Conservation (phyloP, 2,113 vertebrate genomes). For the Tragelaphus buxtoni region DNA sequence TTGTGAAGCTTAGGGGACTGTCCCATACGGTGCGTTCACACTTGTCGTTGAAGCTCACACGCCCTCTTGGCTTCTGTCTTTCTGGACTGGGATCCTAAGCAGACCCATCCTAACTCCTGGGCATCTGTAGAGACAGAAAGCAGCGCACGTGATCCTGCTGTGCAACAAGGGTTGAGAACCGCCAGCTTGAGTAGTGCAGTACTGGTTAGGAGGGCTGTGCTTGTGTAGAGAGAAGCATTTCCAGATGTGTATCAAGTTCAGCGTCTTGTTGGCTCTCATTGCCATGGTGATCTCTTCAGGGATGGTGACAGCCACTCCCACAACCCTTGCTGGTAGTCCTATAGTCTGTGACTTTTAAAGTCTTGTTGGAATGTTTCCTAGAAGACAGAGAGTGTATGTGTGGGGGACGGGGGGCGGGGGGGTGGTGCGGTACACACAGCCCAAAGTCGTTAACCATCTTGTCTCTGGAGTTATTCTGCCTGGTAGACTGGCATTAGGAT, state of each 20-base stretch:
- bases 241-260: not conserved
- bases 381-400: not conserved
- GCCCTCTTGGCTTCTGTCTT: not conserved
- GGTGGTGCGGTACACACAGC: not conserved
- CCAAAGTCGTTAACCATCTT: not conserved
- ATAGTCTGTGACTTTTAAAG: not conserved
- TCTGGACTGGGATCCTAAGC: not conserved
- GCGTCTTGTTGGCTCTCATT: not conserved
- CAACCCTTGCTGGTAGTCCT: not conserved
- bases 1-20: not conserved
- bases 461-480: not conserved
- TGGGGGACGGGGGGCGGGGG: rapidly evolving
- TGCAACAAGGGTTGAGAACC: not conserved
- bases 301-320: not conserved
- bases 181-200: not conserved
- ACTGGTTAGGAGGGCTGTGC: not conserved
- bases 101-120: not conserved
- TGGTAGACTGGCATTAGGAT: not conserved
- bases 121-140: not conserved
- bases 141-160: not conserved
- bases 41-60: not conserved
- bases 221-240: not conserved
- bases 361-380: not conserved
- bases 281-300: not conserved
- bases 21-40: not conserved